A percentile compares a stretch with the other conserved stretches of the same genome.
Evolutionary conservation across 1,140 invertebrate genomes (phyloP).

Genomic region (Drosophila guanche): DNA sequence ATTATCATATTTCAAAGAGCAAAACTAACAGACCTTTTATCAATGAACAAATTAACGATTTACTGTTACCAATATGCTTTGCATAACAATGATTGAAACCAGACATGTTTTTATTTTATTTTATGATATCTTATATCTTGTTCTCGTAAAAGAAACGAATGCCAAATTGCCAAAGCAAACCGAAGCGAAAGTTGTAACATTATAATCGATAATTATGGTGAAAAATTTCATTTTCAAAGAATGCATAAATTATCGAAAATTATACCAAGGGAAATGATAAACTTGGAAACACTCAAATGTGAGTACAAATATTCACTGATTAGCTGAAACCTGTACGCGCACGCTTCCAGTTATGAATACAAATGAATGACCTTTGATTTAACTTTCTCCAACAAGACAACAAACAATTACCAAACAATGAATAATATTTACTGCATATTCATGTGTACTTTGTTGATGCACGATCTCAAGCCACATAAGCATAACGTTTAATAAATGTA

Average conservation of each 20-base stretch:
- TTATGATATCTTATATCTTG: constrained; percentile 4
- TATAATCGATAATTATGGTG: constrained; percentile 45
- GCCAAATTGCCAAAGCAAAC: constrained; percentile 40
- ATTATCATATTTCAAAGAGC: background rate
- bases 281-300: too few relatives aligned
- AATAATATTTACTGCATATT: too few relatives aligned
- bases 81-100: constrained; percentile 43
- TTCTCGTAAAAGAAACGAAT: constrained; percentile 39
- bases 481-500: too few relatives aligned
- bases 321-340: too few relatives aligned
- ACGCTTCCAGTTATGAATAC: too few relatives aligned
- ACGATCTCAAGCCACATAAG: too few relatives aligned
- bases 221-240: constrained; percentile 20
- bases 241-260: constrained; percentile 1
- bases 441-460: too few relatives aligned
- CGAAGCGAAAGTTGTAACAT: constrained; percentile 55
- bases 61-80: constrained; percentile 27
- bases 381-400: too few relatives aligned
- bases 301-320: background rate
- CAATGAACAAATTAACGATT: constrained; percentile 32
- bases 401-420: too few relatives aligned
- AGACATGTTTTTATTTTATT: constrained; percentile 10
- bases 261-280: background rate
- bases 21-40: constrained; percentile 42
- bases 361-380: too few relatives aligned